Percentiles rank a stretch among this genome's conserved stretches.
phyloP scores from a whole-genome alignment of 2,888 invertebrate genomes.

The Rhagophthalmus giganteus region DNA sequence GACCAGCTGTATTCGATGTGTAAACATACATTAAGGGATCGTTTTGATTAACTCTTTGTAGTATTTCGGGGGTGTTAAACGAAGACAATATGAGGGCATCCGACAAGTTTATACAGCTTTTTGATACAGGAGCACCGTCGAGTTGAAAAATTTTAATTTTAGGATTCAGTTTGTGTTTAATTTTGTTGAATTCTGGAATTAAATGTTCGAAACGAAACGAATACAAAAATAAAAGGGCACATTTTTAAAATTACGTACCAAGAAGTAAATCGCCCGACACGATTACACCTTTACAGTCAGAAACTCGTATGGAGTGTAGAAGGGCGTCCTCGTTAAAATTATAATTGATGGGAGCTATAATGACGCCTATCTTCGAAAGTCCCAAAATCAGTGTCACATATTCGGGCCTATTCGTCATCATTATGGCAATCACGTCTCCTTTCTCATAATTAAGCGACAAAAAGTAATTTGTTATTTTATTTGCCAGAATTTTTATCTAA shows the following conservation, averaged over 20 bases:
- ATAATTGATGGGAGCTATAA: conserved; percentile 84
- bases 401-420: conserved; percentile 84
- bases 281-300: conserved; percentile 77
- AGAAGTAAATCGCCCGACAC: conserved; percentile 62
- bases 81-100: conserved; percentile 17
- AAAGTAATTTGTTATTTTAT: conserved; percentile 19
- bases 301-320: conserved; percentile 76
- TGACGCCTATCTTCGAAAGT: conserved; percentile 76
- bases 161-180: conserved; percentile 7
- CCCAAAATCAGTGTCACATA: conserved; percentile 86
- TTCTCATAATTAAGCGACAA: conserved; percentile 14
- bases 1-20: conserved; percentile 88
- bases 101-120: conserved; percentile 13
- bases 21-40: conserved; percentile 81
- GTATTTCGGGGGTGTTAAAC: conserved; percentile 22
- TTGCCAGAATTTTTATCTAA: conserved; percentile 13
- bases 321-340: conserved; percentile 77
- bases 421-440: conserved; percentile 83
- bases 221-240: not conserved
- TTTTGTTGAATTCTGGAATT: conserved; percentile 17
- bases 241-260: conserved; percentile 2
- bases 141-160: conserved; percentile 23
- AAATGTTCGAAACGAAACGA: not conserved
- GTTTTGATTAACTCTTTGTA: conserved; percentile 46
- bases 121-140: conserved; percentile 4